These are phyloP conservation scores for Bombus confusus DNA, from an alignment of 1,140 invertebrate species.

Conservation along the genomic window DNA sequence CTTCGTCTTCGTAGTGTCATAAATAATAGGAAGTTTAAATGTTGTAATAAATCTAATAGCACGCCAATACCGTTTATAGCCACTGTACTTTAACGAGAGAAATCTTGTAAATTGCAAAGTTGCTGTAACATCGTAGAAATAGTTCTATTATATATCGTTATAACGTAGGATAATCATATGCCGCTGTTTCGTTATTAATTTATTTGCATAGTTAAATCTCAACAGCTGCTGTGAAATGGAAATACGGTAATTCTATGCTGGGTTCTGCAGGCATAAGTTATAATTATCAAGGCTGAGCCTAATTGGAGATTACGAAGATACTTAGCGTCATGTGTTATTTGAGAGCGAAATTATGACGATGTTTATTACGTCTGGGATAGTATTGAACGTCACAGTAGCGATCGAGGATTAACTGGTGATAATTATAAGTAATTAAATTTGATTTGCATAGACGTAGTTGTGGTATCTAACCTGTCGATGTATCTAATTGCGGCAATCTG, in stretches of 20 bases:
- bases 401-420: not conserved
- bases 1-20: rapidly evolving
- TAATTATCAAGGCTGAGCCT: not conserved
- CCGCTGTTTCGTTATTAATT: not conserved
- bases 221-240: not conserved
- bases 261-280: not conserved
- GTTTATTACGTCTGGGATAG: not conserved
- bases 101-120: not conserved
- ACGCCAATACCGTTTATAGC: not conserved
- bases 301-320: not conserved
- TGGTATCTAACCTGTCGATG: not conserved
- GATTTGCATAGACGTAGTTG: not conserved
- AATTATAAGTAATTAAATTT: slow-evolving; percentile 4
- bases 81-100: not conserved
- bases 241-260: not conserved
- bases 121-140: not conserved
- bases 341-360: not conserved
- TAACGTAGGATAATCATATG: not conserved
- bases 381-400: not conserved
- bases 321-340: not conserved
- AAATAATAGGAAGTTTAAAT: no score
- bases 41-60: no score
- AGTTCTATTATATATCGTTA: not conserved
- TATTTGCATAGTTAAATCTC: not conserved
- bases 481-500: not conserved